A percentile compares a stretch with the other conserved stretches of the same genome.
phyloP scores from a whole-genome alignment of 2,888 invertebrate genomes.

The Melipona beecheii region DNA sequence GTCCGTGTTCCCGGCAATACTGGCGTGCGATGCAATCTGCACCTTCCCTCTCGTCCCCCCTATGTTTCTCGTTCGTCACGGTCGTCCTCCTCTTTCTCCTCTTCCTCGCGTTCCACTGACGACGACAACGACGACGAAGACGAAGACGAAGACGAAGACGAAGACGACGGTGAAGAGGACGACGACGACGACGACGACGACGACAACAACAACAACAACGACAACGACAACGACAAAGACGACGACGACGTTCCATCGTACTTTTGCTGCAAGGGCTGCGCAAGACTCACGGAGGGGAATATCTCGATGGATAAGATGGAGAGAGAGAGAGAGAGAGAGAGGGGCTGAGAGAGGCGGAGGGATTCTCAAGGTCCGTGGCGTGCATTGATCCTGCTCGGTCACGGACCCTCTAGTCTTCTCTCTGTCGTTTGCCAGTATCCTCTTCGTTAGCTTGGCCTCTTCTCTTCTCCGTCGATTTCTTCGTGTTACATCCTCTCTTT shows the following conservation, averaged over 20 bases:
- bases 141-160: not conserved
- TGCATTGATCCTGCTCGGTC: slow-evolving; percentile 83
- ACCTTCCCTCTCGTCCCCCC: slow-evolving; percentile 15
- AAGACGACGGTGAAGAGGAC: not conserved
- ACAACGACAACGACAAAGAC: slow-evolving; percentile 36
- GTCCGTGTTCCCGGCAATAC: slow-evolving; percentile 58
- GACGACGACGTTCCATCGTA: slow-evolving; percentile 45
- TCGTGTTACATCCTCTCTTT: slow-evolving; percentile 49
- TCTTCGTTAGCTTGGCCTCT: slow-evolving; percentile 7
- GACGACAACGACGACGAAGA: slow-evolving; percentile 19
- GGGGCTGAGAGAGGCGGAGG: slow-evolving; percentile 60
- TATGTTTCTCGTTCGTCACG: slow-evolving; percentile 37
- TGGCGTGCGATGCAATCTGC: slow-evolving; percentile 71
- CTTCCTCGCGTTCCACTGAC: slow-evolving; percentile 45
- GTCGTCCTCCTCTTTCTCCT: slow-evolving; percentile 21
- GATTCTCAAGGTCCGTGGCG: slow-evolving; percentile 82
- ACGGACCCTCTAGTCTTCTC: slow-evolving; percentile 78
- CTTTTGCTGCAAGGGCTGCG: slow-evolving; percentile 57
- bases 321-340: not conserved
- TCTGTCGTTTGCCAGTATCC: slow-evolving; percentile 37
- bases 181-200: not conserved
- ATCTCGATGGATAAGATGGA: slow-evolving; percentile 50
- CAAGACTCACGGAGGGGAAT: slow-evolving; percentile 40
- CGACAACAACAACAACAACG: not conserved
- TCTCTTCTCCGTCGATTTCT: slow-evolving; percentile 32